Conservation (phyloP, 2,113 vertebrate genomes). For the Thalassarche chlororhynchos region DNA sequence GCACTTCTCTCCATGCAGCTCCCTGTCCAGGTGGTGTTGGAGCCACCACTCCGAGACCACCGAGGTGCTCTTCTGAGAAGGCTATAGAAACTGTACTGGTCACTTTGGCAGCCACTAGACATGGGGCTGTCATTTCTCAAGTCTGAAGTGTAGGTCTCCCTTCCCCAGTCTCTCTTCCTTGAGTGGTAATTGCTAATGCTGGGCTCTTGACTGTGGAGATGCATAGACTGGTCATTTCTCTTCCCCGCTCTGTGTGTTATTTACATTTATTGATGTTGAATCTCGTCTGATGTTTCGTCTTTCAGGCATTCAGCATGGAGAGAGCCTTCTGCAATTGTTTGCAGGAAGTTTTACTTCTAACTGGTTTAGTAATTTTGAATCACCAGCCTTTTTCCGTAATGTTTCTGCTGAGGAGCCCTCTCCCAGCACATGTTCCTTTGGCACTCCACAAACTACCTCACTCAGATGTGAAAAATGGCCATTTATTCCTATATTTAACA, state of each 20-base stretch:
- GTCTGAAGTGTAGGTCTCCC: background rate
- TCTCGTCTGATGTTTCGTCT: background rate
- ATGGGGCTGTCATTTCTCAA: background rate
- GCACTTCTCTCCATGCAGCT: background rate
- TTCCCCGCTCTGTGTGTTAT: fast-evolving
- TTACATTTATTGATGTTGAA: background rate
- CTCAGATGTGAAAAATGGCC: background rate
- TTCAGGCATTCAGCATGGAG: background rate
- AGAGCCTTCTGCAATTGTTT: background rate
- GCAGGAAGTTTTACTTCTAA: background rate
- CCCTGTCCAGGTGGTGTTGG: background rate
- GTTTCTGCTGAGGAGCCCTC: background rate
- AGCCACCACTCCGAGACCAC: background rate
- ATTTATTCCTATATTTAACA: background rate
- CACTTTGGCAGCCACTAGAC: background rate
- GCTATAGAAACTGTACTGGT: background rate
- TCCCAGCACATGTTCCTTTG: background rate
- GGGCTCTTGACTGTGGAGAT: background rate
- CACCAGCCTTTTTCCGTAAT: background rate
- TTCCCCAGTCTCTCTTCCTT: background rate
- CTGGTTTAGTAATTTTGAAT: background rate
- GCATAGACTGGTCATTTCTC: background rate
- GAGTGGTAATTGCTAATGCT: background rate
- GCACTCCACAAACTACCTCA: background rate
- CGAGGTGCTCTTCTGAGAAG: background rate